Evolutionary conservation across 2,113 vertebrate species (phyloP), one percentile per base, ranked within the genome.

Genomic region (Chamaetylas fuelleborni): DNA sequence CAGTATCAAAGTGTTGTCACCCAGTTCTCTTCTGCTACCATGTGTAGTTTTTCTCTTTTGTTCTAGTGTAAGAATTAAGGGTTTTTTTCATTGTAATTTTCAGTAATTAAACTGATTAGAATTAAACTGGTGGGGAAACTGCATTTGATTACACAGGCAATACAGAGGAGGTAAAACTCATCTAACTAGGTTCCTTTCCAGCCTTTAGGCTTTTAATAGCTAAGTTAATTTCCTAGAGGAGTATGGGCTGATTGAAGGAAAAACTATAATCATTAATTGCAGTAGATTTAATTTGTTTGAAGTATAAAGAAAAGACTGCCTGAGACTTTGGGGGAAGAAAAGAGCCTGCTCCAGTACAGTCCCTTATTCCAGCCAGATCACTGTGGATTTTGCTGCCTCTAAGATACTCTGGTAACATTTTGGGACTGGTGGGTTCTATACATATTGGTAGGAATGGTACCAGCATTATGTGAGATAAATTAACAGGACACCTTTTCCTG

Each of bases 61-160:
- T 97, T 93, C 90, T 89, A 58, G 23, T 45, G 18, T 81, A 34
- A 93, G 73, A 89, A 89, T 53, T 62, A 69, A 87, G 54, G 16
- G 3, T 0, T 0, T 19, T 4, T 62, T 71, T 62, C 0, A 1
- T 93, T 86, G 76, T 90, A 96, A 97, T 97, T 96, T 96, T 95
- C 92, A 96, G 92, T 95, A 96, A 96, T 93, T 96, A 96, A 96
- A 97, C 69, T 97, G 95, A 96, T 96, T 93, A 94, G 90, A 96
- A 96, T 96, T 95, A 94, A 95, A 95, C 93, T 96, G 80, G 80
- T 95, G 86, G 88, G 90, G 93, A 96, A 96, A 90, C 88, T 92
- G 88, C 86, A 88, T 93, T 93, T 96, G 93, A 95, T 96, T 97
- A 93, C 92, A 88, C 76, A 95, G 92, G 93, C 94, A 96, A 78